Base-by-base conservation (phyloP, 2,888 invertebrate genomes). In the Aquatica leii region DNA sequence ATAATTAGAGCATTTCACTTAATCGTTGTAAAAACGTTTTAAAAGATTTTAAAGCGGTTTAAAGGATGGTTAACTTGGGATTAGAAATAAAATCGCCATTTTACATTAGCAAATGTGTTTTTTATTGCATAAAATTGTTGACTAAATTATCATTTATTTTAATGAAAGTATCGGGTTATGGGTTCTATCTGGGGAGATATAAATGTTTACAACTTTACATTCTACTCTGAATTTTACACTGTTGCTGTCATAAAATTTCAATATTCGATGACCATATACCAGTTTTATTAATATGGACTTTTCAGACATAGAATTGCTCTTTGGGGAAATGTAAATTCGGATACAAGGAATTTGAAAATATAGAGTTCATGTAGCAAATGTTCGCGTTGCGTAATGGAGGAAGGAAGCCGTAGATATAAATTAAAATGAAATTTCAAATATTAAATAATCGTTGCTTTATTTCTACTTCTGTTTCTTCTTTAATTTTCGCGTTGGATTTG, bases 241-340 rank as follows among this genome's bases (percentile, higher is more conserved):
- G 74, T 74, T 74, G 72, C 72, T 71, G 65, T 70, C 72, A 70
- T 74, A 73, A 74, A 76, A 73, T 74, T 75, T 75, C 72, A 72
- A 74, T 75, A 74, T 75, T 71, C 73, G 72, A 75, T 72, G 71
- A 69, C 67, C 67, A 51, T 66, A 65, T 68, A 68, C 71, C 64
- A 67, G 69, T 72, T 73, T 69, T 68, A 69, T 69, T 69, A 70
- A 70, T 68, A 68, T 68, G 67, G 66, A 70, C 62, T 68, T 67
- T 65, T 68, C 70, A 67, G 67, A 67, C 63, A 65, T 54, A 60
- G 66, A 67, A 70, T 68, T 65, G 68, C 68, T 60, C 64, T 62
- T 40, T 43, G 12, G 68, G 68, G 69, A 67, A 68, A 63, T 66
- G 68, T 62, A 69, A 69, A 69, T 69, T 69, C 66, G 57, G 55